These are phyloP conservation scores for Eupithecia subfuscata DNA, from an alignment of 2,888 invertebrate species.

Conservation along the genomic window DNA sequence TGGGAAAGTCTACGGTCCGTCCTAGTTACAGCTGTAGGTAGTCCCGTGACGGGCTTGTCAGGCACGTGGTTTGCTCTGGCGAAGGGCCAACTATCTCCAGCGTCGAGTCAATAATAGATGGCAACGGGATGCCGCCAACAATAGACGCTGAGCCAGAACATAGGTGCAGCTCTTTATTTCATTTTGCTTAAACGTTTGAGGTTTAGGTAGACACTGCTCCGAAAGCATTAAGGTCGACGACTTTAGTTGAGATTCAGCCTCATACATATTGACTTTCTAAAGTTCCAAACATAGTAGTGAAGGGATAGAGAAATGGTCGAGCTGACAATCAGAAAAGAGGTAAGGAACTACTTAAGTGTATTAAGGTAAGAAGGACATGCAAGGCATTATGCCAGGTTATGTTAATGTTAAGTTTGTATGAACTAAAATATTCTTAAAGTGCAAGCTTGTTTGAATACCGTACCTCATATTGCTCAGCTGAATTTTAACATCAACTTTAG, in stretches of 20 bases:
- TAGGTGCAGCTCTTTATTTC: slow-evolving; percentile 25
- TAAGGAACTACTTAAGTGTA: too few relatives aligned
- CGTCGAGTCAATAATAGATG: slow-evolving; percentile 83
- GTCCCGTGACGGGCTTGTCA: slow-evolving; percentile 73
- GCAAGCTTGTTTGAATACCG: background rate
- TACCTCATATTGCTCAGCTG: background rate
- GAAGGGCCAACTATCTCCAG: slow-evolving; percentile 81
- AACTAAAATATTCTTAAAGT: background rate
- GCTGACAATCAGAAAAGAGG: background rate
- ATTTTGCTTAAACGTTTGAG: slow-evolving; percentile 26
- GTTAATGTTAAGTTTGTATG: background rate
- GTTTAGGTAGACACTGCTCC: background rate
- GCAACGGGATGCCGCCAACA: slow-evolving; percentile 83
- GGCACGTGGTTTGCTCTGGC: slow-evolving; percentile 81
- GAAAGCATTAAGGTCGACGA: slow-evolving; percentile 9
- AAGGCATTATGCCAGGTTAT: background rate
- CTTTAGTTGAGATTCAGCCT: background rate
- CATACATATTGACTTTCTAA: background rate
- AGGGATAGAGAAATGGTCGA: background rate
- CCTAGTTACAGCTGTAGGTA: slow-evolving; percentile 56
- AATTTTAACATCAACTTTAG: background rate
- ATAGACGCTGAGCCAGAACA: slow-evolving; percentile 68
- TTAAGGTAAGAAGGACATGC: background rate
- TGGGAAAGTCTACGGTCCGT: slow-evolving; percentile 50
- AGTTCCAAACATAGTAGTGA: background rate